Evolutionary conservation across 2,888 invertebrate species (phyloP).

Genomic region (Alitta virens): DNA sequence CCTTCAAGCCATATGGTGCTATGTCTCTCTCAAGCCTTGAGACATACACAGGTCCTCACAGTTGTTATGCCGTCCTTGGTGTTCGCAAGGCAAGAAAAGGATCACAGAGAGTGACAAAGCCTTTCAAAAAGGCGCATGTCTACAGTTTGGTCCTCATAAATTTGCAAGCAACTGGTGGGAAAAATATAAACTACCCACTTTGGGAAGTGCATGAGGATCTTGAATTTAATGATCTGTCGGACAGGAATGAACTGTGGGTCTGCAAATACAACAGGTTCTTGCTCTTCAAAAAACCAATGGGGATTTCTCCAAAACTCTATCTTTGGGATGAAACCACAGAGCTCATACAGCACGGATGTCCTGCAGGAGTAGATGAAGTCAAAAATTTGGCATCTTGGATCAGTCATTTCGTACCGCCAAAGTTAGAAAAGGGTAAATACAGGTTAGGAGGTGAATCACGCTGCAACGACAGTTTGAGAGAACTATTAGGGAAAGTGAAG

Average conservation of each 20-base stretch:
- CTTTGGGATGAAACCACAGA: background rate
- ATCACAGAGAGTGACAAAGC: background rate
- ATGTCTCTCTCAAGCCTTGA: background rate
- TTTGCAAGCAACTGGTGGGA: conserved; percentile 2
- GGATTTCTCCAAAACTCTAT: background rate
- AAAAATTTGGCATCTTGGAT: no score
- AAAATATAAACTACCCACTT: conserved; percentile 8
- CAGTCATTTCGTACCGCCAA: no score
- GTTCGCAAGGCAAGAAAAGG: background rate
- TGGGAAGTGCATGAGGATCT: conserved; percentile 17
- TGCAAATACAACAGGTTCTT: conserved; percentile 15
- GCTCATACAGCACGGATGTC: background rate
- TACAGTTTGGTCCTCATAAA: conserved; percentile 12
- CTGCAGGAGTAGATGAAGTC: no score
- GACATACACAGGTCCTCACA: conserved; percentile 5
- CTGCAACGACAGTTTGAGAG: no score
- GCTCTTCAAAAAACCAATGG: background rate
- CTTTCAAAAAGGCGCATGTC: conserved; percentile 16
- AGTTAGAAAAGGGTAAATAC: no score
- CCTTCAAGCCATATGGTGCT: background rate
- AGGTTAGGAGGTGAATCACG: no score
- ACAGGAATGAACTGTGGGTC: conserved; percentile 11
- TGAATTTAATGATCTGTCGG: conserved; percentile 14
- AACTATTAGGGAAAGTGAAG: no score
- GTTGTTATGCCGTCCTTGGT: conserved; percentile 1